These are phyloP conservation scores for Thalassophryne amazonica DNA, from an alignment of 2,797 vertebrate genomes.

Conservation along the genomic window DNA sequence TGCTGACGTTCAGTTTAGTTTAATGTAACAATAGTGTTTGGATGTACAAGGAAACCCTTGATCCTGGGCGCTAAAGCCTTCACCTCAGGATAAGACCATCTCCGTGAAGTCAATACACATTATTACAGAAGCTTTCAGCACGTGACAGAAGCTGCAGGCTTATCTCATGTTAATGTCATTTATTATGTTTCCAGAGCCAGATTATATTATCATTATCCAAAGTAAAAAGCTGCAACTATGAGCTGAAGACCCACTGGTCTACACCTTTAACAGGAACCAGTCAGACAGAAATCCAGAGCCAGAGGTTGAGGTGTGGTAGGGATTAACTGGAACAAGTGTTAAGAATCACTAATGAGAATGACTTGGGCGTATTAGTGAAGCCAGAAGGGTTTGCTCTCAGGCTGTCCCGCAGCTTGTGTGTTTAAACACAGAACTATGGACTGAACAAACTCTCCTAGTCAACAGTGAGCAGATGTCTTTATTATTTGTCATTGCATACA, in stretches of 20 bases:
- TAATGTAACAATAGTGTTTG: too few relatives aligned
- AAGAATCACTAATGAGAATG: constrained; percentile 13
- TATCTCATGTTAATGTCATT: not conserved
- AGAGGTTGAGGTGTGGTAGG: constrained; percentile 40
- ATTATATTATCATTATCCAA: constrained; percentile 31
- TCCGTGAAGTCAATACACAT: too few relatives aligned
- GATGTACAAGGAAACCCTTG: too few relatives aligned
- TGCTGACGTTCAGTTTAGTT: too few relatives aligned
- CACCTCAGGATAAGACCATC: too few relatives aligned
- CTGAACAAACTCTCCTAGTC: too few relatives aligned
- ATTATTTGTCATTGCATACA: too few relatives aligned
- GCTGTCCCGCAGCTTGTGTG: constrained; percentile 36
- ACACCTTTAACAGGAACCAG: constrained; percentile 47
- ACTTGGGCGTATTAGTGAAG: constrained; percentile 1
- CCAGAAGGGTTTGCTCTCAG: not conserved
- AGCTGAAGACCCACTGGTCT: constrained; percentile 8
- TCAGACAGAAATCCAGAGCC: constrained; percentile 41
- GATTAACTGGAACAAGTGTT: constrained; percentile 6
- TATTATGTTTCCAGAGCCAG: not conserved
- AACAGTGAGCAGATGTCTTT: too few relatives aligned
- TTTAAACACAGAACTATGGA: not conserved
- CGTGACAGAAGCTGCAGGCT: too few relatives aligned
- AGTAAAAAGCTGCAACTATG: constrained; percentile 29
- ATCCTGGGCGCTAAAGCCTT: too few relatives aligned
- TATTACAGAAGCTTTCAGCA: too few relatives aligned